These are phyloP conservation scores for Microtus montanus DNA, from an alignment of 2,113 vertebrate species.

Conservation along the genomic window DNA sequence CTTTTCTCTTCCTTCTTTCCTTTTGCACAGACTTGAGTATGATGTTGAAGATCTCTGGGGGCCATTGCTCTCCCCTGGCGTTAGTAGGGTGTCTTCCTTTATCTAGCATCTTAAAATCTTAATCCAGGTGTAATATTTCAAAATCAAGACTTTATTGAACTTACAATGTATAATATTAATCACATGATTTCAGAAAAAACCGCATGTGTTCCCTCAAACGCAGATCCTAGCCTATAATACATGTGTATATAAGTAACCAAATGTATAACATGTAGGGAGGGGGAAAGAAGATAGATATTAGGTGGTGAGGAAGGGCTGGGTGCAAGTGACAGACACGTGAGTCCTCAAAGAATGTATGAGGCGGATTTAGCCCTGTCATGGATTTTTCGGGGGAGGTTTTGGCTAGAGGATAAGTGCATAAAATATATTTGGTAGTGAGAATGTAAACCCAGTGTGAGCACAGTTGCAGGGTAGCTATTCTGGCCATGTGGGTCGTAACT, in stretches of 20 bases:
- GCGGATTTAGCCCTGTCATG: not conserved
- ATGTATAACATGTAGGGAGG: not conserved
- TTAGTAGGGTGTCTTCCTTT: not conserved
- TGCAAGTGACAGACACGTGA: not conserved
- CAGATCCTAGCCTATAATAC: not conserved
- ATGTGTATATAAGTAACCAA: not conserved
- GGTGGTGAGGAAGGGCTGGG: not conserved
- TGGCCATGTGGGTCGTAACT: not conserved
- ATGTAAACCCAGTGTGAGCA: not conserved
- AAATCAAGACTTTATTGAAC: not conserved
- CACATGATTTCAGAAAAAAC: not conserved
- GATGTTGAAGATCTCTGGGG: not conserved
- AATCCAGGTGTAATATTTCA: not conserved
- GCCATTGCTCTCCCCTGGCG: not conserved
- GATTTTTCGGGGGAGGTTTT: not conserved
- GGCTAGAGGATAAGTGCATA: not conserved
- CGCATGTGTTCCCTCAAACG: fast-evolving
- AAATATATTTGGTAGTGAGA: not conserved
- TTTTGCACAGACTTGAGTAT: not conserved
- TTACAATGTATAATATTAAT: not conserved
- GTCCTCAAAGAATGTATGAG: not conserved
- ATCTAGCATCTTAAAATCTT: not conserved
- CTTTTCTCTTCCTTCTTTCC: not conserved
- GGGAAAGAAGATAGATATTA: not conserved
- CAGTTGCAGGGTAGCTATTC: not conserved